phyloP scores from a whole-genome alignment of 2,888 invertebrate species.

The Sicus ferrugineus region DNA sequence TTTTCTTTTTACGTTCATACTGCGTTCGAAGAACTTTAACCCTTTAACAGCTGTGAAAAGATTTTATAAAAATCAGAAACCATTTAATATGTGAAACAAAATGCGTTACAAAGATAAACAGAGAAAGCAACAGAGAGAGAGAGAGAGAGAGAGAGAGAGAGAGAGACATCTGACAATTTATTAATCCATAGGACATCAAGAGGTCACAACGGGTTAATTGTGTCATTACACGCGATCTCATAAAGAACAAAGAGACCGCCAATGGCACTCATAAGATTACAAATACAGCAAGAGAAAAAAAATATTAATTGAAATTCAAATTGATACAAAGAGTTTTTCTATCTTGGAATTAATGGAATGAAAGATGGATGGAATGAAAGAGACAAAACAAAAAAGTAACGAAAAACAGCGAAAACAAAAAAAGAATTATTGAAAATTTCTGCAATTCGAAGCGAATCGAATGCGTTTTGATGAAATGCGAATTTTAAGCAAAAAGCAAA shows the following conservation, averaged over 20 bases:
- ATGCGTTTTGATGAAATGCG: too few species aligned
- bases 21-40: too few species aligned
- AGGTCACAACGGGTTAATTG: too few species aligned
- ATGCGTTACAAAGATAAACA: not conserved
- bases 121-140: not conserved
- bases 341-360: not conserved
- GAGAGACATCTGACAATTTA: not conserved
- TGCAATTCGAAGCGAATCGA: too few species aligned
- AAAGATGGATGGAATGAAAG: not conserved
- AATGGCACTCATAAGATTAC: not conserved
- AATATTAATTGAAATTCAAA: not conserved
- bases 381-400: not conserved
- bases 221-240: too few species aligned
- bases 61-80: too few species aligned
- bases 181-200: too few species aligned
- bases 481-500: too few species aligned
- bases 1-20: too few species aligned
- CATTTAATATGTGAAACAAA: not conserved
- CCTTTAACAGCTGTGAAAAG: too few species aligned
- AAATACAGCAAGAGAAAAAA: not conserved
- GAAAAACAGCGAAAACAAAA: not conserved
- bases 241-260: slow-evolving; percentile 1
- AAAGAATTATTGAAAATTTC: not conserved
- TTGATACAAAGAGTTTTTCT: not conserved
- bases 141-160: too few species aligned